Evolutionary conservation across 2,888 invertebrate species (phyloP).

Genomic region (Lathronympha strigana): DNA sequence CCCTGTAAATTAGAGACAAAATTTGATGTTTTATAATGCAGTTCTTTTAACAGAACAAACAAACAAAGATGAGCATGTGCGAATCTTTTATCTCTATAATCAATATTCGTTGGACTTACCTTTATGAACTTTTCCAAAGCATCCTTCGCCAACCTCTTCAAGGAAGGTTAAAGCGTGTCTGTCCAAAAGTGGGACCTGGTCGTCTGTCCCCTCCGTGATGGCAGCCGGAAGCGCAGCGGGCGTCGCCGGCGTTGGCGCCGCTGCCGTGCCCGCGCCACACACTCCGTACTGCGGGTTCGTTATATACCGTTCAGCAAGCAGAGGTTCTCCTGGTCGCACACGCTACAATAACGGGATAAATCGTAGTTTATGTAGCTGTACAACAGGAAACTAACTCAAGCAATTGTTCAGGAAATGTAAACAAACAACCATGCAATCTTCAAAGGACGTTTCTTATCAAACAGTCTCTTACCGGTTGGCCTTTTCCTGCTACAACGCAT

Average conservation of each 20-base stretch:
- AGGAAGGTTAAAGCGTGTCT: constrained; percentile 88
- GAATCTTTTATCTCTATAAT: neutral
- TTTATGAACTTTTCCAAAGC: constrained; percentile 95
- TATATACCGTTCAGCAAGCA: constrained; percentile 89
- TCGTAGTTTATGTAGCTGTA: constrained; percentile 41
- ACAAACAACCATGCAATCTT: constrained; percentile 17
- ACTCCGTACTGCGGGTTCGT: constrained; percentile 90
- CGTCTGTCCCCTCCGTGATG: constrained; percentile 60
- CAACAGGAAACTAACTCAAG: constrained; percentile 37
- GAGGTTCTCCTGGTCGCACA: constrained; percentile 83
- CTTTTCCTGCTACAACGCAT: constrained; percentile 71
- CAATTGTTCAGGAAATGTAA: constrained; percentile 23
- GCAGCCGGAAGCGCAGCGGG: constrained; percentile 49
- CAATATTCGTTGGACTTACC: constrained; percentile 81
- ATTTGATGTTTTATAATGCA: neutral
- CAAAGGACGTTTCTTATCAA: constrained; percentile 33
- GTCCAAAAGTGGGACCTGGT: constrained; percentile 85
- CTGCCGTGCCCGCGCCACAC: constrained; percentile 66
- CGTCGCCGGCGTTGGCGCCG: constrained; percentile 47
- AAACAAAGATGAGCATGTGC: neutral
- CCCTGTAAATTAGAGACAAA: constrained; percentile 53
- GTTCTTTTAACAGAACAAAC: neutral
- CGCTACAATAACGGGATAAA: constrained; percentile 69
- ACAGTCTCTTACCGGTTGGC: constrained; percentile 67
- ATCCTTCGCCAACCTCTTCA: constrained; percentile 93